These are phyloP conservation scores for Serrognathus titanus DNA, from an alignment of 2,888 invertebrate species.

Conservation along the genomic window DNA sequence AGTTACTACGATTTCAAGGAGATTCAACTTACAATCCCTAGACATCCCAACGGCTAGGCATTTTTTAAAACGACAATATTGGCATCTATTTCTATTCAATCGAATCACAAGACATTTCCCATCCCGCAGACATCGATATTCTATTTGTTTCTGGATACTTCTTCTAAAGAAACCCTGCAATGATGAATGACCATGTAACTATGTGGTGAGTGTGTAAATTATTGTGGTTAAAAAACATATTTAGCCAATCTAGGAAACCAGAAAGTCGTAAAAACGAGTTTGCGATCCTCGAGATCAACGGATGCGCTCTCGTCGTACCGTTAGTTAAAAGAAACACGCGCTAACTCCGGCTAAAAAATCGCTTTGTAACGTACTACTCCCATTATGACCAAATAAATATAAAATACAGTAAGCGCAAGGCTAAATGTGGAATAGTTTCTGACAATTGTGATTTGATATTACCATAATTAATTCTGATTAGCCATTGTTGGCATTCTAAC, in stretches of 20 bases:
- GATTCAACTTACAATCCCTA: constrained; percentile 82
- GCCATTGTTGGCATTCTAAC: no score
- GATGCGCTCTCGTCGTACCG: not conserved
- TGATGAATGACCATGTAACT: constrained; percentile 16
- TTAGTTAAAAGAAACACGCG: not conserved
- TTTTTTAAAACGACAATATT: constrained; percentile 95
- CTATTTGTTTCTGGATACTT: constrained; percentile 95
- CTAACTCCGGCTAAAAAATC: not conserved
- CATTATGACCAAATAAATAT: not conserved
- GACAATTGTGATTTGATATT: not conserved
- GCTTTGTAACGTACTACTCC: not conserved
- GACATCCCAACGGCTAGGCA: constrained; percentile 96
- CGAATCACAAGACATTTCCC: constrained; percentile 92
- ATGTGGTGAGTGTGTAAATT: constrained; percentile 2
- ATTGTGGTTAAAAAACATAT: constrained; percentile 14
- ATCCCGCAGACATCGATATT: constrained; percentile 90
- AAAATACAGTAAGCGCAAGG: not conserved
- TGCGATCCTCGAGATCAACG: not conserved
- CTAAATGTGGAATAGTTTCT: not conserved
- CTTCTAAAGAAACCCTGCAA: constrained; percentile 91
- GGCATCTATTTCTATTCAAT: constrained; percentile 91
- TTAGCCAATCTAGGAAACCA: constrained; percentile 21
- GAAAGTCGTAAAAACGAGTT: constrained; percentile 11
- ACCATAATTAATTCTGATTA: no score
- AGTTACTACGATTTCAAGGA: not conserved